phyloP scores from a whole-genome alignment of 2,797 vertebrate species.

The Lateolabrax maculatus region DNA sequence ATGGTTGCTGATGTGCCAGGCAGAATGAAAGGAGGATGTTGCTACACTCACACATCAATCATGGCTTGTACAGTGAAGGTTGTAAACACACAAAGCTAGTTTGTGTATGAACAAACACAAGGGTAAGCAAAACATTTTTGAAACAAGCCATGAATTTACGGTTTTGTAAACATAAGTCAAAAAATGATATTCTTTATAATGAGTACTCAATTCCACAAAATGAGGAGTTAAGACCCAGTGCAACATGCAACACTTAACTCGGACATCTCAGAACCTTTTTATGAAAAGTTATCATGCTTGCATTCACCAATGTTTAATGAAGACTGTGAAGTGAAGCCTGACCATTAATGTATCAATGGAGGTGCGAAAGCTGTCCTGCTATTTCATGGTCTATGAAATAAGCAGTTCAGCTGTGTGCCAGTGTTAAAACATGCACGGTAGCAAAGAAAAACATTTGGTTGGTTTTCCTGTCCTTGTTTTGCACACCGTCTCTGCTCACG shows the following conservation, averaged over 20 bases:
- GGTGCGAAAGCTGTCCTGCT: no score
- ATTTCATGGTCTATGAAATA: neutral
- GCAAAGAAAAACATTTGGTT: neutral
- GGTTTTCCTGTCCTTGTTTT: slow-evolving; percentile 18
- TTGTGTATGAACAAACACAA: neutral
- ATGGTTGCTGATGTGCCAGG: neutral
- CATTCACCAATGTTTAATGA: neutral
- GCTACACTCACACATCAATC: neutral
- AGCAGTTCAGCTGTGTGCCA: neutral
- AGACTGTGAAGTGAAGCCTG: neutral
- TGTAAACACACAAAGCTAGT: neutral
- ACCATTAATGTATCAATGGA: no score
- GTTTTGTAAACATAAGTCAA: neutral
- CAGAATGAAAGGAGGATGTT: neutral
- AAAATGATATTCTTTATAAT: neutral
- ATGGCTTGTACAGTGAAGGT: neutral
- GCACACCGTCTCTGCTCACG: neutral
- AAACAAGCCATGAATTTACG: neutral
- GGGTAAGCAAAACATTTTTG: neutral
- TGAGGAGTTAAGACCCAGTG: no score
- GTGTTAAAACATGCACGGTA: neutral
- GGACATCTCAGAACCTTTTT: neutral
- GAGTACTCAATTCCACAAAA: no score
- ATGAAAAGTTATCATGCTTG: neutral
- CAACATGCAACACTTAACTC: neutral